phyloP scores from a whole-genome alignment of 2,888 invertebrate species.

The Zygaena filipendulae region DNA sequence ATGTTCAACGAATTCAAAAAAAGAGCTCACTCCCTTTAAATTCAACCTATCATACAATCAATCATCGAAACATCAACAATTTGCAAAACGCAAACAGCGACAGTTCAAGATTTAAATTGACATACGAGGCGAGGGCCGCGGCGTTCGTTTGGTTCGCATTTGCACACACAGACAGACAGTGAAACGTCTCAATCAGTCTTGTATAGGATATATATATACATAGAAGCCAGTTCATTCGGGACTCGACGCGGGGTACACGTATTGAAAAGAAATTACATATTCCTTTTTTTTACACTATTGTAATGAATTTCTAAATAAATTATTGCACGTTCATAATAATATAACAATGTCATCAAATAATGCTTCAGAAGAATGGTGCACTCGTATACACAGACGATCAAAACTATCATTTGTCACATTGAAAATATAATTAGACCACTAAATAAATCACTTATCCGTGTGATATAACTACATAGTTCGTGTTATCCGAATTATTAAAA shows the following conservation, averaged over 20 bases:
- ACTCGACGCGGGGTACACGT: constrained; percentile 36
- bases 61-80: too few relatives aligned
- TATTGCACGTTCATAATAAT: constrained; percentile 54
- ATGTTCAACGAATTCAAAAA: too few relatives aligned
- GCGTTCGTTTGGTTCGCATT: too few relatives aligned
- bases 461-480: neutral
- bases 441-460: constrained; percentile 15
- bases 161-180: too few relatives aligned
- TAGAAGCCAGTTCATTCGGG: constrained; percentile 40
- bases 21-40: too few relatives aligned
- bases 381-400: constrained; percentile 26
- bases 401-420: constrained; percentile 29
- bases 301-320: constrained; percentile 51
- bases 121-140: constrained; percentile 42
- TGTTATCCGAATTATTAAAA: too few relatives aligned
- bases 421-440: neutral
- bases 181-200: constrained; percentile 62
- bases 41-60: too few relatives aligned
- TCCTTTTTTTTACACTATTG: constrained; percentile 44
- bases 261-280: constrained; percentile 49
- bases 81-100: too few relatives aligned
- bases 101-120: constrained; percentile 54
- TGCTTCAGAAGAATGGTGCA: too few relatives aligned
- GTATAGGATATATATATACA: constrained; percentile 34
- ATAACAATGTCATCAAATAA: constrained; percentile 34